Conservation (phyloP, 2,113 vertebrate species). For the Caloenas nicobarica region DNA sequence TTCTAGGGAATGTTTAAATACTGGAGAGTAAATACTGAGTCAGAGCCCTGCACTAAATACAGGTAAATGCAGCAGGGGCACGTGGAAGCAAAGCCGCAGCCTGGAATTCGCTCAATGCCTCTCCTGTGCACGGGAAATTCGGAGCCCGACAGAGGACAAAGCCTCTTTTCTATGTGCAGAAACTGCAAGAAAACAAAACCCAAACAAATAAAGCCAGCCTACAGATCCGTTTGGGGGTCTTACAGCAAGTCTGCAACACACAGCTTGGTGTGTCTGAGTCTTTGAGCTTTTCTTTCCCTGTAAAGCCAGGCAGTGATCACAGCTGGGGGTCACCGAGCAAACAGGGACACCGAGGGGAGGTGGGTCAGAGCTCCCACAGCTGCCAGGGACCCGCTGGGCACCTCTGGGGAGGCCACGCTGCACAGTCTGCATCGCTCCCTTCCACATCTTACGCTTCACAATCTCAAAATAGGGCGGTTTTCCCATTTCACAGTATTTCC, state of each 20-base stretch:
- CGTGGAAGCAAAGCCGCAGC: conserved; percentile 43
- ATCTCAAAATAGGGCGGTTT: fast-evolving
- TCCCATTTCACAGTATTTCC: not conserved
- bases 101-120: conserved; percentile 36
- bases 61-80: conserved; percentile 47
- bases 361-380: too few relatives aligned
- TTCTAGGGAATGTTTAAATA: conserved; percentile 51
- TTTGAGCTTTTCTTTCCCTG: fast-evolving
- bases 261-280: fast-evolving
- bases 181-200: conserved; percentile 12
- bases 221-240: not conserved
- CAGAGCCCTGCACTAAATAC: conserved; percentile 40
- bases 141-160: conserved; percentile 22
- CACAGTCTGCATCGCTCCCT: not conserved
- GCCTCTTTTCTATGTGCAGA: conserved; percentile 3
- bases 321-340: fast-evolving
- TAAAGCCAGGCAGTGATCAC: fast-evolving
- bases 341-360: too few relatives aligned
- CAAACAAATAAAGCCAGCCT: conserved; percentile 22
- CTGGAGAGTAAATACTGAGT: conserved; percentile 31
- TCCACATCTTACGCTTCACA: not conserved
- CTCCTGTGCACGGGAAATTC: conserved; percentile 12
- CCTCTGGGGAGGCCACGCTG: not conserved
- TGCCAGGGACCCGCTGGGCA: too few relatives aligned
- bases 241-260: not conserved